Base-by-base conservation (phyloP, 1,140 invertebrate genomes). In the Drosophila saltans region DNA sequence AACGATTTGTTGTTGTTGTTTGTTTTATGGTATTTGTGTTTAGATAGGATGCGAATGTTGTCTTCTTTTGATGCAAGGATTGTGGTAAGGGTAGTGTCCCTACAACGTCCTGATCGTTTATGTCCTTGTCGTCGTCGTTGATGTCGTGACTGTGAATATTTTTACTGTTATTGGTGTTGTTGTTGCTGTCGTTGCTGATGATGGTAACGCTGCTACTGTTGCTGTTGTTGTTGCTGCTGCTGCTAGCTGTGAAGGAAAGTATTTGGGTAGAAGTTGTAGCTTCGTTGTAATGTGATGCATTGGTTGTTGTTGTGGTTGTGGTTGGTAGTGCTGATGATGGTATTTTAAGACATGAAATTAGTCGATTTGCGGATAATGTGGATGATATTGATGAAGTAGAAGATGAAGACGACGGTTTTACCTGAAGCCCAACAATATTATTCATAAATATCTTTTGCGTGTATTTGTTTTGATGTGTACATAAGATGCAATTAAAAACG, bases 341-440 rank as follows among this genome's bases (percentile, higher is more conserved):
- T 52, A 21, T 52, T 52, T 9, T 70, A 66, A 78, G 43, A 85
- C 82, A 85, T 85, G 82, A 86, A 81, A 85, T 85, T 72, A 86
- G 70, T 66, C 57, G 81, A 85, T 66, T n/a, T 16, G 5, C 33
- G 48, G 48, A 0, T 66, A 43, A 28, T 79, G 55, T 2, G n/a
- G n/a, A 21, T 70, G 63, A 5, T 59, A 55, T 24, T 61, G 69
- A 6, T 33, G 39, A 24, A 43, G 41, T 8, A 45, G 45, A 36
- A 66, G 41, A 2, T 41, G 30, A 55, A 24, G 65, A 72, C 57
- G 74, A 60, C 58, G 77, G 10, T 52, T 24, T 64, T 76, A 79
- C 72, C 72, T 66, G 55, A 48, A 62, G 57, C 66, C 66, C 79
- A 83, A 78, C 65, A 82, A 68, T 62, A 69, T 72, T 76, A 79